These are phyloP conservation scores for Nyleta sp. DNA, from an alignment of 2,888 invertebrate species.

Conservation along the genomic window DNA sequence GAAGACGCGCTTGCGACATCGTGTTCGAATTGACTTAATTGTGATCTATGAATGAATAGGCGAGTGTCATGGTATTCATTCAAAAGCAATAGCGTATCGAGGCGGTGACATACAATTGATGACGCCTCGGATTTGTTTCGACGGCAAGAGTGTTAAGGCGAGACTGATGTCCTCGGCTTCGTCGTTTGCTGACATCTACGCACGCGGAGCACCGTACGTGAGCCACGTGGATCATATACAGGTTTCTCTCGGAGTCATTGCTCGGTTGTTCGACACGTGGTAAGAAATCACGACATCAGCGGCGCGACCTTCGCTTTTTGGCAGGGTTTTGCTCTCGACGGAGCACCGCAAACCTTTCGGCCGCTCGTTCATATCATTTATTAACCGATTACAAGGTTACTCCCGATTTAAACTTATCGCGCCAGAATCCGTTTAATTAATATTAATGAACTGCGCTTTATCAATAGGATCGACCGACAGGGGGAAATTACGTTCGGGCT, in stretches of 20 bases:
- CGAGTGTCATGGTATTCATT: conserved; percentile 30
- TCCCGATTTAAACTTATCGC: conserved; percentile 22
- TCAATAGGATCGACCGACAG: conserved; percentile 6
- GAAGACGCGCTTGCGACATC: too few relatives aligned
- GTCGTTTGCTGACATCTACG: conserved; percentile 48
- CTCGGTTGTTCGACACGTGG: conserved; percentile 63
- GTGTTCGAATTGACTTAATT: neutral
- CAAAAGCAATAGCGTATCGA: conserved; percentile 38
- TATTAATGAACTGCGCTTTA: conserved; percentile 40
- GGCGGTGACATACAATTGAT: conserved; percentile 34
- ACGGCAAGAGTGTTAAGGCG: conserved; percentile 52
- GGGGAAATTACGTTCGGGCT: conserved; percentile 17
- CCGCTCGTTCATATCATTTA: conserved; percentile 19
- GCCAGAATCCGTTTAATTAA: conserved; percentile 34
- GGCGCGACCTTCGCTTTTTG: conserved; percentile 55
- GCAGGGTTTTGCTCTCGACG: conserved; percentile 29
- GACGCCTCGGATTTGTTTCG: conserved; percentile 50
- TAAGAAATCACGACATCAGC: conserved; percentile 57
- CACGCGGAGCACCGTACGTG: conserved; percentile 61
- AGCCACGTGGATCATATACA: conserved; percentile 69
- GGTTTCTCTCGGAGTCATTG: conserved; percentile 64
- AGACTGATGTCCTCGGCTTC: conserved; percentile 40
- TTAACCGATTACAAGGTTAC: conserved; percentile 37
- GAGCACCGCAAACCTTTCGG: conserved; percentile 11
- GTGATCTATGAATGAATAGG: conserved; percentile 32